Evolutionary conservation across 2,113 vertebrate genomes (phyloP).

Genomic region (Pelodiscus sinensis): DNA sequence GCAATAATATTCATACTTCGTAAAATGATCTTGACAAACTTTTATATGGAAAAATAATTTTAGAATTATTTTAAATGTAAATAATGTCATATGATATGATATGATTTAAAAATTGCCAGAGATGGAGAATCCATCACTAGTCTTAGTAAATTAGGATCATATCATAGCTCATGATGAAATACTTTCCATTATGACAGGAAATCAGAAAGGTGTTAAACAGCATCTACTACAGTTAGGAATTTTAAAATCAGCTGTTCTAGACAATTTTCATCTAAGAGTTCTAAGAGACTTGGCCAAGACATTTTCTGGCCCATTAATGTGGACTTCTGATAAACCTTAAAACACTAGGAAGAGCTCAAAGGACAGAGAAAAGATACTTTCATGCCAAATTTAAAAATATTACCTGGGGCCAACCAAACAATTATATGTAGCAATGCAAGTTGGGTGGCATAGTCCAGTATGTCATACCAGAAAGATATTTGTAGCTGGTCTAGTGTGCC

Average conservation of each 20-base stretch:
- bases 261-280: neutral
- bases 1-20: neutral
- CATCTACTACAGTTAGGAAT: accelerated
- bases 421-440: neutral
- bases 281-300: neutral
- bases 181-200: neutral
- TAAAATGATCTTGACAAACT: neutral
- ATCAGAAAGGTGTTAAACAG: neutral
- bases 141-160: too few species aligned
- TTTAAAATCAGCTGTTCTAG: neutral
- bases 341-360: neutral
- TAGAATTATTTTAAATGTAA: neutral
- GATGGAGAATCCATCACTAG: too few species aligned
- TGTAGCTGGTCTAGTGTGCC: too few species aligned
- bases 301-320: neutral
- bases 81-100: neutral
- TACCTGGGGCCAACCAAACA: neutral
- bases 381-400: neutral
- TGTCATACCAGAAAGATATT: too few species aligned
- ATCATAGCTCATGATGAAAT: neutral
- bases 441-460: too few species aligned
- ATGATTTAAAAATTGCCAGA: too few species aligned
- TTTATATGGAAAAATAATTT: neutral
- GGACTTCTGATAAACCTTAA: neutral
- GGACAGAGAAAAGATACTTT: neutral